phyloP scores from a whole-genome alignment of 2,113 vertebrate species.

The Tragelaphus strepsiceros region DNA sequence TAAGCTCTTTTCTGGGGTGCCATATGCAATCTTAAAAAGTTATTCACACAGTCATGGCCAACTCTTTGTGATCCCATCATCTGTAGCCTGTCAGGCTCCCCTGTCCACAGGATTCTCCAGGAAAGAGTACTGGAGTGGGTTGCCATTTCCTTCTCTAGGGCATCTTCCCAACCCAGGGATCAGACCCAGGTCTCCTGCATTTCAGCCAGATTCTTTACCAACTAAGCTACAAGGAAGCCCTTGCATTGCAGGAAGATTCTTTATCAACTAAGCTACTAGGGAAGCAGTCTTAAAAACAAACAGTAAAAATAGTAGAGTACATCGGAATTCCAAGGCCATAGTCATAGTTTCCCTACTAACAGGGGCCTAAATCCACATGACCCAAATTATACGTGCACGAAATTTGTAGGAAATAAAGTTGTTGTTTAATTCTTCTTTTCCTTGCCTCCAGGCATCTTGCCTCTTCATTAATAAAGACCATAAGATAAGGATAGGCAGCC shows the following conservation, averaged over 20 bases:
- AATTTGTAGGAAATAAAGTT: neutral
- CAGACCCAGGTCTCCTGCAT: neutral
- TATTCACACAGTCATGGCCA: neutral
- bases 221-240: neutral
- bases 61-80: neutral
- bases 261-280: neutral
- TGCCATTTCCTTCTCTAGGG: neutral
- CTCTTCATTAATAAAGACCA: neutral
- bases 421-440: neutral
- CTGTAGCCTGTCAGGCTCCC: neutral
- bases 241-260: neutral
- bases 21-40: neutral
- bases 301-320: neutral
- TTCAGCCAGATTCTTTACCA: neutral
- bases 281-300: neutral
- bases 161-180: neutral
- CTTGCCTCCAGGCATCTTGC: neutral
- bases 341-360: neutral
- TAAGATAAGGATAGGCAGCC: neutral
- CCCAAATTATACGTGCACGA: neutral
- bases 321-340: neutral
- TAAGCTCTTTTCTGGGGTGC: neutral
- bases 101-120: neutral
- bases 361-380: neutral
- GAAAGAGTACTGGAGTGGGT: neutral